These are phyloP conservation scores for Scophthalmus maximus DNA, from an alignment of 2,113 vertebrate species.

Conservation along the genomic window DNA sequence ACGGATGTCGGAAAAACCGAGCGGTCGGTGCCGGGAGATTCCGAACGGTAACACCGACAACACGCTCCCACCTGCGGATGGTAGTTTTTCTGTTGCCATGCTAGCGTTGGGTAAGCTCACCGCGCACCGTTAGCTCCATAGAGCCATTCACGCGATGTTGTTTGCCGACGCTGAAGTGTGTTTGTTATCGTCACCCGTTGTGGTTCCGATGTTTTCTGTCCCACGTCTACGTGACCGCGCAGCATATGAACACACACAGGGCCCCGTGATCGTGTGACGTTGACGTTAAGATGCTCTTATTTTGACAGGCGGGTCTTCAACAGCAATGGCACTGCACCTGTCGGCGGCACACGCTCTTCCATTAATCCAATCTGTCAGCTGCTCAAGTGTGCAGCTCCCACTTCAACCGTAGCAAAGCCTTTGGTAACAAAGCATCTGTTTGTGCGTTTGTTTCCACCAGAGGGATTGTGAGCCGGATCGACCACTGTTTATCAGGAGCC, in stretches of 20 bases:
- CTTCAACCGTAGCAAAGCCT: neutral
- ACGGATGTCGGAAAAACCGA: neutral
- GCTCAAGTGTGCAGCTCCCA: too few relatives aligned
- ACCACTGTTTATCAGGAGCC: neutral
- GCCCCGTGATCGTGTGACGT: neutral
- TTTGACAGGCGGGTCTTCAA: neutral
- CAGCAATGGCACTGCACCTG: slow-evolving; percentile 40
- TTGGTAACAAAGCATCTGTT: neutral
- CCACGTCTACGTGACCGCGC: neutral
- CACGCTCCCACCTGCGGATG: slow-evolving; percentile 49
- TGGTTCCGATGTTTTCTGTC: neutral
- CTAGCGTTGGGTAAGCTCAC: slow-evolving; percentile 4
- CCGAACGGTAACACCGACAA: neutral
- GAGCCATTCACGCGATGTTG: neutral
- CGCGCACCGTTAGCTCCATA: neutral
- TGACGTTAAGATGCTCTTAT: neutral
- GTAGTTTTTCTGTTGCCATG: slow-evolving; percentile 18
- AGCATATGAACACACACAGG: neutral
- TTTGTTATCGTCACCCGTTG: neutral
- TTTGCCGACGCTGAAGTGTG: neutral
- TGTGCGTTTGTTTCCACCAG: neutral
- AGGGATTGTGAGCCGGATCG: neutral
- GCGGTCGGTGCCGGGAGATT: neutral
- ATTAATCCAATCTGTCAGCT: slow-evolving; percentile 51
- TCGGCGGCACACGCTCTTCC: slow-evolving; percentile 48